Evolutionary conservation across 2,888 invertebrate genomes (phyloP).

Genomic region (Thecophora atra): DNA sequence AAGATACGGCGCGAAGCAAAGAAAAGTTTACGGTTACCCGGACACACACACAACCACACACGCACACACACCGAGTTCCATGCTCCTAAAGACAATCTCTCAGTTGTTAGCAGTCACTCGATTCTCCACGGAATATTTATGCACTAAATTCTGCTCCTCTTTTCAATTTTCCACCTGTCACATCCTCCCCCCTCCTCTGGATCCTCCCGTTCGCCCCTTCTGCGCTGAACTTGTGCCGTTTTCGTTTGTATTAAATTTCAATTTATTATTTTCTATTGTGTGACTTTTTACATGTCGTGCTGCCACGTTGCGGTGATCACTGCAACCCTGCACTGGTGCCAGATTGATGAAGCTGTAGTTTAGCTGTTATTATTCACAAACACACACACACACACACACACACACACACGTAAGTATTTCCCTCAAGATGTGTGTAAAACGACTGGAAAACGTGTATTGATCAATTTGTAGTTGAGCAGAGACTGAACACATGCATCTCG

Average conservation of each 20-base stretch:
- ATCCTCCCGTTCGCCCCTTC: background rate
- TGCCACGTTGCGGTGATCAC: background rate
- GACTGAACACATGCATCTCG: too few relatives aligned
- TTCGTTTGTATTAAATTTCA: conserved; percentile 19
- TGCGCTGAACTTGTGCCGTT: background rate
- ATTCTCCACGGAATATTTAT: conserved; percentile 20
- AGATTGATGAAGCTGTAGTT: background rate
- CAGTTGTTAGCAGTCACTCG: background rate
- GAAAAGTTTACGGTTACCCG: too few relatives aligned
- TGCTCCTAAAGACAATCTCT: background rate
- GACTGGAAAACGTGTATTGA: too few relatives aligned
- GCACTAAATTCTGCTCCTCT: conserved; percentile 28
- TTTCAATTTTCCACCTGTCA: conserved; percentile 23
- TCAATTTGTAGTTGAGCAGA: too few relatives aligned
- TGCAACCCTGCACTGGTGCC: background rate
- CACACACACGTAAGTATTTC: too few relatives aligned
- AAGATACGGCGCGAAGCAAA: too few relatives aligned
- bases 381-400: too few relatives aligned
- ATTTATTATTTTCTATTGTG: conserved; percentile 30
- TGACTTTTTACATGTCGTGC: background rate
- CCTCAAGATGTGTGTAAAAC: too few relatives aligned
- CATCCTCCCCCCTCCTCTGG: background rate
- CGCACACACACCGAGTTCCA: too few relatives aligned
- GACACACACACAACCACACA: too few relatives aligned
- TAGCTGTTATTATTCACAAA: background rate